phyloP scores from a whole-genome alignment of 2,113 vertebrate genomes.

The Haemorhous mexicanus region DNA sequence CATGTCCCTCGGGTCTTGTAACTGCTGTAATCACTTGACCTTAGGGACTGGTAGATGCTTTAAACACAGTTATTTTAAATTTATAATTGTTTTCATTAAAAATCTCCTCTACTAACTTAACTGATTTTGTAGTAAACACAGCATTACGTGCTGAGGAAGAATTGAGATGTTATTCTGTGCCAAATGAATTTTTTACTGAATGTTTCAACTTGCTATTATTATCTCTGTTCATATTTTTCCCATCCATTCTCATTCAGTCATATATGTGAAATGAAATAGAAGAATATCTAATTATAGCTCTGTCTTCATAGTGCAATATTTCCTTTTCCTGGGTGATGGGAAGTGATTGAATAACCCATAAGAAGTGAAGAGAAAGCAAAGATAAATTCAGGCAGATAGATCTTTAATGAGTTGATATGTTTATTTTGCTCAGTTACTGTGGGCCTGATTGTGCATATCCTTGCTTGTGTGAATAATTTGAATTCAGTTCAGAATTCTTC shows the following conservation, averaged over 20 bases:
- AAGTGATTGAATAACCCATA: not conserved
- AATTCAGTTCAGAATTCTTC: not conserved
- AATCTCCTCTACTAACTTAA: constrained; percentile 74
- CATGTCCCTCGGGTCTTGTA: constrained; percentile 80
- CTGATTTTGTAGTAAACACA: constrained; percentile 72
- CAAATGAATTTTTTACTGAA: constrained; percentile 29
- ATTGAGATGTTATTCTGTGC: constrained; percentile 52
- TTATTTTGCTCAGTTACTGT: not conserved
- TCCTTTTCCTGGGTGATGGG: not conserved
- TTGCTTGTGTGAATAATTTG: not conserved
- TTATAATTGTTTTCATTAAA: constrained; percentile 87
- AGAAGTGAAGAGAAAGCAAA: not conserved
- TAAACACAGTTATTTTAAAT: constrained; percentile 85
- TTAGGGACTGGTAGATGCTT: constrained; percentile 79
- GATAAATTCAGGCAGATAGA: not conserved
- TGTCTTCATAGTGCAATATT: not conserved
- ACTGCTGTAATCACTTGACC: constrained; percentile 83
- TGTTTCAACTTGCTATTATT: not conserved
- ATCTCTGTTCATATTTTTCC: constrained; percentile 5
- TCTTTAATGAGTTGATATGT: not conserved
- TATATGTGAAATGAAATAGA: constrained; percentile 31
- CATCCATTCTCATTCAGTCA: constrained; percentile 13
- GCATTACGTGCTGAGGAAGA: constrained; percentile 32
- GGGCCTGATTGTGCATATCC: not conserved
- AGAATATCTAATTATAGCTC: constrained; percentile 39